Conservation (phyloP, 2,888 invertebrate genomes). For the Leucoma salicis region DNA sequence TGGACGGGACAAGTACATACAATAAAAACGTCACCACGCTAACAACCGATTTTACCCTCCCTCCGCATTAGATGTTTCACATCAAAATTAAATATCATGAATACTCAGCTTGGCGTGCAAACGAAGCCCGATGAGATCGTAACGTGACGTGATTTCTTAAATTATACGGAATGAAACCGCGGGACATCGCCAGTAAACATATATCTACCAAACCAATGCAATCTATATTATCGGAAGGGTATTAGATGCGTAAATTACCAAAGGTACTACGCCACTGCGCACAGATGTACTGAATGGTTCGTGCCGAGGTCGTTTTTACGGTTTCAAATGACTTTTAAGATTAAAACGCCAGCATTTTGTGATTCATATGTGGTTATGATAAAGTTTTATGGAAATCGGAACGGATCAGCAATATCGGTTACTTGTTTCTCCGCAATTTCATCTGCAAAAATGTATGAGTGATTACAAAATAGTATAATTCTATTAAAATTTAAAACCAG, state of each 20-base stretch:
- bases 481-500: no score
- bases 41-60: no score
- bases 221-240: constrained; percentile 4
- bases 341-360: constrained; percentile 28
- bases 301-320: constrained; percentile 42
- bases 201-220: no score
- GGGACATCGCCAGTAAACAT: no score
- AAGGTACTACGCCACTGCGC: constrained; percentile 17
- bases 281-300: constrained; percentile 56
- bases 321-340: constrained; percentile 40
- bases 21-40: no score
- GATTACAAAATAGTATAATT: background rate
- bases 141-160: no score
- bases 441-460: background rate
- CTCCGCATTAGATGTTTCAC: no score
- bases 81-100: no score
- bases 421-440: background rate
- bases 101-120: no score
- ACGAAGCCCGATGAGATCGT: no score
- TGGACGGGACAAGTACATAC: no score
- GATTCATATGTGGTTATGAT: constrained; percentile 30
- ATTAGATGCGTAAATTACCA: constrained; percentile 44
- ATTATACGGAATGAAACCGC: no score
- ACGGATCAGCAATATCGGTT: background rate
- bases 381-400: constrained; percentile 26